phyloP scores from a whole-genome alignment of 1,140 invertebrate species.

The Cydia strobilella region DNA sequence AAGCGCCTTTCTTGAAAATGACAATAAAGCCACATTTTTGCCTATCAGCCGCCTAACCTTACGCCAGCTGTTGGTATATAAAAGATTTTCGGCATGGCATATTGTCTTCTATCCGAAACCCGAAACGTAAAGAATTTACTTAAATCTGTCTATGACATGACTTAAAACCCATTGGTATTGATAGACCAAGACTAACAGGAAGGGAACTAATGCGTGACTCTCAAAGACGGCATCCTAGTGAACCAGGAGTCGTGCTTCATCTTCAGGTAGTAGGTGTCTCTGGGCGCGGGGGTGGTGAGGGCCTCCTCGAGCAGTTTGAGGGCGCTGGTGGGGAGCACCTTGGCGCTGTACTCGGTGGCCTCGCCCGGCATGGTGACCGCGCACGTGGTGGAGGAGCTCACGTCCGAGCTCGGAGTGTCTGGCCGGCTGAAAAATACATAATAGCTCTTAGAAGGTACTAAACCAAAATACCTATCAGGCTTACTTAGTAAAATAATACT shows the following conservation, averaged over 20 bases:
- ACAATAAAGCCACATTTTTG: neutral
- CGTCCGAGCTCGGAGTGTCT: constrained; percentile 71
- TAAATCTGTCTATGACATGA: no score
- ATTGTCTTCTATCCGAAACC: no score
- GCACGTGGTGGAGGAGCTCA: constrained; percentile 65
- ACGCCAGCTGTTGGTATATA: no score
- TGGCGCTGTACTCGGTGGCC: constrained; percentile 73
- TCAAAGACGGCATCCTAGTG: constrained; percentile 75
- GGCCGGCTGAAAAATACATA: constrained; percentile 57
- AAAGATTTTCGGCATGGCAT: no score
- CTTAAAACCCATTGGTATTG: neutral
- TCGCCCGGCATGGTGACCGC: constrained; percentile 78
- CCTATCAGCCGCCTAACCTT: no score
- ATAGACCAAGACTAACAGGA: neutral
- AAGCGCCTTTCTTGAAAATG: neutral
- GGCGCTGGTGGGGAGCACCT: constrained; percentile 70
- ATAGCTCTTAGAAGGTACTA: neutral
- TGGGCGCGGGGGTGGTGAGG: constrained; percentile 66
- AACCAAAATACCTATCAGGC: no score
- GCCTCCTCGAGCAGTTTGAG: constrained; percentile 74
- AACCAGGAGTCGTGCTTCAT: constrained; percentile 79
- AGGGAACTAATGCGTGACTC: constrained; percentile 51
- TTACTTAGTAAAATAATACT: no score
- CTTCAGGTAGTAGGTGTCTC: constrained; percentile 76
- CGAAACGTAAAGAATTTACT: no score